Base-by-base conservation (phyloP, 2,797 vertebrate genomes). In the Chaetodon trifasciatus region DNA sequence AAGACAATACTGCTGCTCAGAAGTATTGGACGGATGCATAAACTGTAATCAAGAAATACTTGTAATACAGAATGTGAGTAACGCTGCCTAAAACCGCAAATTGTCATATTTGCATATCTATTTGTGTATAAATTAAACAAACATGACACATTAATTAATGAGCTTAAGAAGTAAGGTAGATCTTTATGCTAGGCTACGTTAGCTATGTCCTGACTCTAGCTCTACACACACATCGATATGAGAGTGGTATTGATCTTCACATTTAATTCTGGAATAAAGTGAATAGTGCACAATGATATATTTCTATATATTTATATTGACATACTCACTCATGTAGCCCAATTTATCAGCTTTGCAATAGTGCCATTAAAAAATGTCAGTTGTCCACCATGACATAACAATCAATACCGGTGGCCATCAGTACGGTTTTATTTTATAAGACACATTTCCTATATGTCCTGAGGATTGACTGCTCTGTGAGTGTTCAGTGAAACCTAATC, bases 401-500 rank as follows among this genome's bases (percentile, higher is more conserved):
- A 63, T 74, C 64, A 0, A 69, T 66, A 23, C 9, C 12, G 4
- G 9, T 46, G 21, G 39, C 55, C 9, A 62, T 8, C 53, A 53
- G 46, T 46, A 61, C 8, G 1, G 23, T 73, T 53, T 67, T 17
- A 70, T 69, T 81, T 64, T 8, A 60, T 35, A 24, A n/a, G 40
- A 65, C 3, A 60, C 8, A 70, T 63, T 62, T 40, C 46, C 47
- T 13, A 15, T 35, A 44, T 62, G 10, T 47, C 13, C 53, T 49
- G 53, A 52, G 37, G 55, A 70, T 78, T 62, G 64, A 3, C 64
- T 39, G 47, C 40, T 68, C 12, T 28, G n/a, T 6, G 23, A 60
- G 63, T 67, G 37, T 47, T 70, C 58, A 64, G 11, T 68, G 61
- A 82, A 58, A 58, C 32, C 21, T 56, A 68, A 79, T 86, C 82